Evolutionary conservation across 2,113 vertebrate genomes (phyloP).

Genomic region (Prunella himalayana): DNA sequence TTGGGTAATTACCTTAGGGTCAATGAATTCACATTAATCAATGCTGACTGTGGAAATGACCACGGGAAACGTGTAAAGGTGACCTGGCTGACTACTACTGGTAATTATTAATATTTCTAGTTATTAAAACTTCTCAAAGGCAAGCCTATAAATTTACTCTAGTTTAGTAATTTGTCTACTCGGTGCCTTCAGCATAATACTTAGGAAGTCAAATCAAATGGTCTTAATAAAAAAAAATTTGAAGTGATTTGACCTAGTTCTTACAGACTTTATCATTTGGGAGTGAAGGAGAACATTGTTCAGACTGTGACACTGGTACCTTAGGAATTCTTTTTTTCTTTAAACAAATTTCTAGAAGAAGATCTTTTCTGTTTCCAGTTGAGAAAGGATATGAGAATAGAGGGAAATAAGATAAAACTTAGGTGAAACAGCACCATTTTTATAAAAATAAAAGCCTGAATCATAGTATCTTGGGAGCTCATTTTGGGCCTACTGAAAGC

Average conservation of each 20-base stretch:
- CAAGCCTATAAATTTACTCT: not conserved
- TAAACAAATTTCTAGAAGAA: not conserved
- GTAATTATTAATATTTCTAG: constrained; percentile 20
- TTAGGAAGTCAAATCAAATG: not conserved
- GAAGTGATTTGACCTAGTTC: not conserved
- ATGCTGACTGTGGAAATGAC: not conserved
- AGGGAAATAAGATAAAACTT: not conserved
- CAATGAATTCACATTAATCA: constrained; percentile 18
- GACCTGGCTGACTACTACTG: not conserved
- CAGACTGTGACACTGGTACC: not conserved
- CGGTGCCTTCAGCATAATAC: not conserved
- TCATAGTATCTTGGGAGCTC: not conserved
- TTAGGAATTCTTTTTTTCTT: not conserved
- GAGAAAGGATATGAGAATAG: not conserved
- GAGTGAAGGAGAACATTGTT: not conserved
- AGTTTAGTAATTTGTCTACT: not conserved
- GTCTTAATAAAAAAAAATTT: not conserved
- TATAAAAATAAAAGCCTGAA: not conserved
- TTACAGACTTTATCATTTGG: not conserved
- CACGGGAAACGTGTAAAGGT: not conserved
- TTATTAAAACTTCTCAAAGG: constrained; percentile 5
- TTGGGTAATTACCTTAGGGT: not conserved
- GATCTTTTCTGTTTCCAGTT: not conserved
- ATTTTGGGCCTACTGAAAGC: not conserved
- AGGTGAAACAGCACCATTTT: not conserved